Conservation (phyloP, 2,888 invertebrate genomes). For the Nebria brevicollis region DNA sequence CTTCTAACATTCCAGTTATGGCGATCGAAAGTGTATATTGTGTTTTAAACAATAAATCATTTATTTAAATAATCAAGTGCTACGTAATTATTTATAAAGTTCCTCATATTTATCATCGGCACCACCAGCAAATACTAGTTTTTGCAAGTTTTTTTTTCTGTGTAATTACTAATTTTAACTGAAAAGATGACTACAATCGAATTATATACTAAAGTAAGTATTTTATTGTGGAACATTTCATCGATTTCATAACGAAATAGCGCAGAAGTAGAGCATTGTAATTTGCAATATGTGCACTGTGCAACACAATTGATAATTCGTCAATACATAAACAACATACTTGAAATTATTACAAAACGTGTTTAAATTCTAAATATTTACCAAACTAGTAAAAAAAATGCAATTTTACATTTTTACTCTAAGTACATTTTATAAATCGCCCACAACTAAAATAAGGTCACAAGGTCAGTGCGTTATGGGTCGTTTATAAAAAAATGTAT, state of each 20-base stretch:
- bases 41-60: constrained; percentile 10
- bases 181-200: constrained; percentile 46
- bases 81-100: constrained; percentile 3
- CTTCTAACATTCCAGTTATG: constrained; percentile 24
- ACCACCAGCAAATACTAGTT: constrained; percentile 1
- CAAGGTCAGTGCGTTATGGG: not conserved
- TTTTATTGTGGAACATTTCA: not conserved
- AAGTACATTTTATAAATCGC: not conserved
- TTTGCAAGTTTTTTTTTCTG: constrained; percentile 26
- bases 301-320: not conserved
- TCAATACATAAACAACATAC: not conserved
- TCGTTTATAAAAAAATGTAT: not conserved
- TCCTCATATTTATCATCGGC: constrained; percentile 21
- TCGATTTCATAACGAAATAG: not conserved
- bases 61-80: constrained; percentile 18
- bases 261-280: constrained; percentile 17
- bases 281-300: constrained; percentile 22
- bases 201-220: constrained; percentile 49
- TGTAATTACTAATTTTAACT: not conserved
- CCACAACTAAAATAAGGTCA: not conserved
- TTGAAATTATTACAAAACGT: not conserved
- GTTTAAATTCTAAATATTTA: not conserved
- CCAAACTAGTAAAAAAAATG: constrained; percentile 7
- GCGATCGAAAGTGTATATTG: constrained; percentile 20
- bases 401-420: not conserved